Percentiles rank a stretch among this genome's conserved stretches.
phyloP scores from a whole-genome alignment of 2,113 vertebrate genomes.

The Micromys minutus region DNA sequence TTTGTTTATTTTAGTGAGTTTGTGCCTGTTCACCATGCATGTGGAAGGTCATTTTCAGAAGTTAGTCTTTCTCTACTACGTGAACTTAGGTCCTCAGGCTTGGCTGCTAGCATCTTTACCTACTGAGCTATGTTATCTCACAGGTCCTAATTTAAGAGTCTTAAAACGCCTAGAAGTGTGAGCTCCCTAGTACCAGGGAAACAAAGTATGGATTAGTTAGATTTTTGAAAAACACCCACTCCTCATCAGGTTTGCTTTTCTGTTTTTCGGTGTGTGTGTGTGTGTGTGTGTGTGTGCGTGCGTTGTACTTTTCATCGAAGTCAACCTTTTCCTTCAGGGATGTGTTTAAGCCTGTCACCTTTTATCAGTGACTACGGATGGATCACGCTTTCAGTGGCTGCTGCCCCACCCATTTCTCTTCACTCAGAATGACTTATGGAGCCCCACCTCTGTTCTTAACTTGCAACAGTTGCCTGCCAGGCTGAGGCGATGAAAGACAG shows the following conservation, averaged over 20 bases:
- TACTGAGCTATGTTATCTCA: neutral
- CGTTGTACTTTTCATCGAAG: neutral
- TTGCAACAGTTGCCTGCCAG: neutral
- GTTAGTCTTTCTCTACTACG: neutral
- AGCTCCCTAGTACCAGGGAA: neutral
- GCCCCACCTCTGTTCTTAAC: slow-evolving; percentile 6
- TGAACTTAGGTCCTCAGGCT: neutral
- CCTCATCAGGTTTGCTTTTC: neutral
- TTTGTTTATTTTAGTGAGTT: neutral
- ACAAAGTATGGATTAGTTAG: neutral
- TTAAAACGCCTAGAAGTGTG: slow-evolving; percentile 27
- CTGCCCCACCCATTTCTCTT: neutral
- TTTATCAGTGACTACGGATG: neutral
- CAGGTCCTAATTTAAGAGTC: neutral
- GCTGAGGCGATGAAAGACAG: neutral
- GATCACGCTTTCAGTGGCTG: neutral
- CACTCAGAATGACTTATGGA: neutral
- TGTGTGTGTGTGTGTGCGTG: too few relatives aligned
- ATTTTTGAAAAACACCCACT: neutral
- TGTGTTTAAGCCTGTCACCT: neutral
- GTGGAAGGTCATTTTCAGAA: neutral
- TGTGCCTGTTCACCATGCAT: too few relatives aligned
- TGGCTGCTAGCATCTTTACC: neutral
- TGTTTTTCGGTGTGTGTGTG: too few relatives aligned
- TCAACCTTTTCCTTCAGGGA: slow-evolving; percentile 2